phyloP scores from a whole-genome alignment of 2,113 vertebrate genomes.

The Scomber japonicus region DNA sequence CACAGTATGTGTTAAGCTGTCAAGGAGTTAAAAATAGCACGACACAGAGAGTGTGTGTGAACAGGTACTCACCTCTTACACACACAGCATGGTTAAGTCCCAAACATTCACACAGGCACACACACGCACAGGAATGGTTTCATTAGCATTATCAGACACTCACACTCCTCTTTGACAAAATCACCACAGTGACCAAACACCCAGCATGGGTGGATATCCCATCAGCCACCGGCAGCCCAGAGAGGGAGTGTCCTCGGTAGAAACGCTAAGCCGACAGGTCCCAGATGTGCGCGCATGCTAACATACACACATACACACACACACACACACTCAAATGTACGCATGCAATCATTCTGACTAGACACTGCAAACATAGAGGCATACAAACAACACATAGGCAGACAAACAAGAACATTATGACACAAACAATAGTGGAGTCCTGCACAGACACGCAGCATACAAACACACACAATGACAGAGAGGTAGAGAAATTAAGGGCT shows the following conservation, averaged over 20 bases:
- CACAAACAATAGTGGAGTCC: slow-evolving; percentile 53
- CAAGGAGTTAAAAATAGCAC: slow-evolving; percentile 75
- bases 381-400: slow-evolving; percentile 39
- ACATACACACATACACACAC: slow-evolving; percentile 41
- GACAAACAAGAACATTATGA: slow-evolving; percentile 55
- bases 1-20: slow-evolving; percentile 68
- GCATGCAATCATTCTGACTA: slow-evolving; percentile 41
- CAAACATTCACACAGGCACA: slow-evolving; percentile 34
- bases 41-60: slow-evolving; percentile 57
- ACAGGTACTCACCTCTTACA: slow-evolving; percentile 78
- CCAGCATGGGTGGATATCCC: slow-evolving; percentile 65
- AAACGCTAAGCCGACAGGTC: slow-evolving; percentile 64
- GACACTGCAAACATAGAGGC: not conserved
- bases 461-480: slow-evolving; percentile 44
- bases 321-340: slow-evolving; percentile 20
- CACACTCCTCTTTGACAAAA: slow-evolving; percentile 45
- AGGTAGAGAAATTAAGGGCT: slow-evolving; percentile 79
- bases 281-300: slow-evolving; percentile 71
- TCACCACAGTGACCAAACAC: slow-evolving; percentile 55
- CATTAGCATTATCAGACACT: slow-evolving; percentile 57
- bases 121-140: slow-evolving; percentile 26
- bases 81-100: slow-evolving; percentile 61
- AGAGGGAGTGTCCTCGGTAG: slow-evolving; percentile 64
- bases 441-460: slow-evolving; percentile 17
- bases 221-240: slow-evolving; percentile 61